A percentile compares a stretch with the other conserved stretches of the same genome.
Evolutionary conservation across 2,113 vertebrate genomes (phyloP).

Genomic region (Maccullochella peelii): DNA sequence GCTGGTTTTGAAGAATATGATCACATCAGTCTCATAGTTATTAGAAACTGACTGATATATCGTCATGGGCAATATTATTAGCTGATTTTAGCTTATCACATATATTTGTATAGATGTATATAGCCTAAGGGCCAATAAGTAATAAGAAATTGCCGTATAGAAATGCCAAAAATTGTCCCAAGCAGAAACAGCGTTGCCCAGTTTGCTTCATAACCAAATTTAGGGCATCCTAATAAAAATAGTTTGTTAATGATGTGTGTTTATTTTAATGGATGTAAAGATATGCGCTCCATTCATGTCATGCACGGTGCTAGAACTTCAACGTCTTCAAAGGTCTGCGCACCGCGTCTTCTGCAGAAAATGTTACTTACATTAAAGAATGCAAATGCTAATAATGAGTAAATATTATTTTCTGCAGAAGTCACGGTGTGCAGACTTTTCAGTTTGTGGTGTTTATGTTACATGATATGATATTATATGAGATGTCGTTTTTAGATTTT

Average conservation of each 20-base stretch:
- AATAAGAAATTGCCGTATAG: too few species aligned
- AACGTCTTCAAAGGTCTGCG: neutral
- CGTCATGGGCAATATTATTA: neutral
- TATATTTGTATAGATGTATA: neutral
- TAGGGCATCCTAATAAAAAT: neutral
- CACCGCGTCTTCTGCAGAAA: neutral
- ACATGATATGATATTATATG: too few species aligned
- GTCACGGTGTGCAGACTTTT: neutral
- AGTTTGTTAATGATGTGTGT: neutral
- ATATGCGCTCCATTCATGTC: neutral
- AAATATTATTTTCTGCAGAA: neutral
- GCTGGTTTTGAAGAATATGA: neutral
- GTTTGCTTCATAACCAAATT: neutral
- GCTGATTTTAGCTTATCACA: neutral
- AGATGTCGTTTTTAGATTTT: too few species aligned
- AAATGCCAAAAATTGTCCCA: too few species aligned
- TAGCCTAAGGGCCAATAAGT: neutral
- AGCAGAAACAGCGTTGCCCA: neutral
- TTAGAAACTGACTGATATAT: neutral
- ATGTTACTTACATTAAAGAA: neutral
- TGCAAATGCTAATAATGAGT: neutral
- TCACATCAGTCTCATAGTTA: neutral
- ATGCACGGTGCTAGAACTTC: neutral
- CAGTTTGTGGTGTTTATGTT: neutral
- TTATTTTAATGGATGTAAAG: neutral